A percentile compares a stretch with the other conserved stretches of the same genome.
These are phyloP conservation scores for Nebria brevicollis DNA, from an alignment of 2,888 invertebrate genomes.

Conservation along the genomic window DNA sequence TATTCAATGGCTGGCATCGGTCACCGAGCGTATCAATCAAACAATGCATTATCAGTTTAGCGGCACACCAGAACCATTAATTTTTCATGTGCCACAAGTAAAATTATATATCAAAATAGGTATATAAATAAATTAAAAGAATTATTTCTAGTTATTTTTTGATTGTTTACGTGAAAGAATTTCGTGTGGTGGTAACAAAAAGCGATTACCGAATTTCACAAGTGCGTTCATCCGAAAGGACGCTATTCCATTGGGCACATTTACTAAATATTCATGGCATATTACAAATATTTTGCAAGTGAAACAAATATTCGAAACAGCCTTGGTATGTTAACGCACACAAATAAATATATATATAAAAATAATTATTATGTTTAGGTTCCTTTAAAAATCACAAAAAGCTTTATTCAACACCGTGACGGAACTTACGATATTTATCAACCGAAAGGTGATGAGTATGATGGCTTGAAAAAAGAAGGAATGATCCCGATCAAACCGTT, in stretches of 20 bases:
- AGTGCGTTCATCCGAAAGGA: slow-evolving; percentile 69
- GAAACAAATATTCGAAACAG: slow-evolving; percentile 78
- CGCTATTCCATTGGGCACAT: slow-evolving; percentile 72
- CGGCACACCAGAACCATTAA: slow-evolving; percentile 73
- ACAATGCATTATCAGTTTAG: slow-evolving; percentile 76
- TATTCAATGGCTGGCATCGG: slow-evolving; percentile 77
- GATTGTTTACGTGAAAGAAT: slow-evolving; percentile 77
- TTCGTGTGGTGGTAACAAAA: slow-evolving; percentile 70
- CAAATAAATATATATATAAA: not conserved
- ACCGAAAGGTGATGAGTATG: slow-evolving; percentile 54
- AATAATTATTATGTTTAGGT: slow-evolving; percentile 61
- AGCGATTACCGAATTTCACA: slow-evolving; percentile 73
- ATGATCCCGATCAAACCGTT: slow-evolving; percentile 66
- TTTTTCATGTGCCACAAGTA: slow-evolving; percentile 76
- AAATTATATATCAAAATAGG: slow-evolving; percentile 46
- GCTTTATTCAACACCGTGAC: slow-evolving; percentile 71
- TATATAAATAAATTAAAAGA: not conserved
- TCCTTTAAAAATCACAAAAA: slow-evolving; percentile 71
- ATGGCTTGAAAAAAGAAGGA: slow-evolving; percentile 58
- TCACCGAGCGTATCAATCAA: slow-evolving; percentile 81
- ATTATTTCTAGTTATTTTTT: slow-evolving; percentile 69
- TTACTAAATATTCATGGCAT: slow-evolving; percentile 77
- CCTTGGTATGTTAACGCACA: slow-evolving; percentile 62
- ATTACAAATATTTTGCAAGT: slow-evolving; percentile 77
- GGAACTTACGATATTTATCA: slow-evolving; percentile 65